Evolutionary conservation across 2,113 vertebrate genomes (phyloP), one percentile per base, ranked within the genome.

Genomic region (Uria aalge): DNA sequence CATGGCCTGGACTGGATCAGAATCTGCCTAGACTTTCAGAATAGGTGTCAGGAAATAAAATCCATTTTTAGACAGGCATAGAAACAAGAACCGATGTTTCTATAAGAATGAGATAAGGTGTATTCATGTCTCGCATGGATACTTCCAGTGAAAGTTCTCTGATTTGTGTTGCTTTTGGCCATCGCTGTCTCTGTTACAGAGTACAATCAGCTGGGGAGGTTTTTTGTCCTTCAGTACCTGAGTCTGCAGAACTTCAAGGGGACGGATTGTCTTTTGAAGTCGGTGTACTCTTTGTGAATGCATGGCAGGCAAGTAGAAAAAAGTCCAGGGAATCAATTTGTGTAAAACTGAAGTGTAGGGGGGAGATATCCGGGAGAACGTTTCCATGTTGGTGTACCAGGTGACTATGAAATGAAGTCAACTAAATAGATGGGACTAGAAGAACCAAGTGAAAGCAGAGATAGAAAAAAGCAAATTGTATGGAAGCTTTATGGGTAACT

Each of bases 171-270:
- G 57, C 69, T 87, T 95, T 77, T 87, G 84, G 73, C 36, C 5
- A 1, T 55, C 9, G 20, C 82, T 72, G 43, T 24, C 53, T 62
- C 22, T 26, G 40, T 87, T 81, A 57, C 57, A 11, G 53, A 67
- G 15, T 23, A 30, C 71, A 55, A 2, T 75, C 62, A 21, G 17
- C 67, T 47, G 30, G 67, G 59, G 53, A 63, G 53, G 43, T 60
- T 3, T 5, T 67, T 84, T 84, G 77, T 74, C 91, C 88, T 85
- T 38, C 21, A 40, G 84, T 77, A 60, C 88, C 88, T 36, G 73
- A 56, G 40, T n/a, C 73, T 89, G 68, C 59, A 73, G 55, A 32
- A 32, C 77, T 87, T 87, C 27, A 68, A 93, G 92, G 59, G 84
- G 45, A 62, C 19, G 18, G 36, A 29, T 72, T 52, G 59, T n/a